These are phyloP conservation scores for Premnoplex brunnescens DNA, from an alignment of 2,797 vertebrate genomes.

Conservation along the genomic window DNA sequence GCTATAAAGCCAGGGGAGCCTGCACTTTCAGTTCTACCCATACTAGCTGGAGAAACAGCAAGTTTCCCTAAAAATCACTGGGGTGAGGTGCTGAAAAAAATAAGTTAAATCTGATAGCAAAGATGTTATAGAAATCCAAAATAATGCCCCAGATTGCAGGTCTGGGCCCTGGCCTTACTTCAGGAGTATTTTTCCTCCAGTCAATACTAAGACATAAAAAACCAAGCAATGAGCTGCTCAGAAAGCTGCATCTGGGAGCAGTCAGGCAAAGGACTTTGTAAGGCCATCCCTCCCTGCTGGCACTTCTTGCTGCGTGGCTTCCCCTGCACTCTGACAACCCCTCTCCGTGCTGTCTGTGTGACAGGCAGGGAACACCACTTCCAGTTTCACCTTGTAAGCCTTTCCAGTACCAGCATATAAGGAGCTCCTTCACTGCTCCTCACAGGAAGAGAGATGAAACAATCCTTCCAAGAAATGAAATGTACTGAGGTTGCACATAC, in stretches of 20 bases:
- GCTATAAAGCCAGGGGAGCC: background rate
- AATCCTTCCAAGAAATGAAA: background rate
- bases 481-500: fast-evolving
- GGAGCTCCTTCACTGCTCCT: background rate
- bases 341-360: fast-evolving
- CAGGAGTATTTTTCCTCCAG: background rate
- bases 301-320: background rate
- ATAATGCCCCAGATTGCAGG: background rate
- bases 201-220: background rate
- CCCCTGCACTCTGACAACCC: background rate
- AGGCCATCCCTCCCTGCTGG: background rate
- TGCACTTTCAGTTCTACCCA: background rate
- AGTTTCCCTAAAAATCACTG: background rate
- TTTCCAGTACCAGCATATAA: background rate
- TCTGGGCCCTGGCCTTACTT: background rate
- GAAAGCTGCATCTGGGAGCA: background rate
- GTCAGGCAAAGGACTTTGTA: background rate
- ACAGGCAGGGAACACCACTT: background rate
- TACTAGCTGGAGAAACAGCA: background rate
- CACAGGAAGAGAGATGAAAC: background rate
- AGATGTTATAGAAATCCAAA: background rate
- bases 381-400: background rate
- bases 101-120: background rate
- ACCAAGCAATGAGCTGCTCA: background rate
- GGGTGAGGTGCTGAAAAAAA: background rate